Conservation (phyloP, 2,888 invertebrate genomes). For the Agriopis leucophaearia region DNA sequence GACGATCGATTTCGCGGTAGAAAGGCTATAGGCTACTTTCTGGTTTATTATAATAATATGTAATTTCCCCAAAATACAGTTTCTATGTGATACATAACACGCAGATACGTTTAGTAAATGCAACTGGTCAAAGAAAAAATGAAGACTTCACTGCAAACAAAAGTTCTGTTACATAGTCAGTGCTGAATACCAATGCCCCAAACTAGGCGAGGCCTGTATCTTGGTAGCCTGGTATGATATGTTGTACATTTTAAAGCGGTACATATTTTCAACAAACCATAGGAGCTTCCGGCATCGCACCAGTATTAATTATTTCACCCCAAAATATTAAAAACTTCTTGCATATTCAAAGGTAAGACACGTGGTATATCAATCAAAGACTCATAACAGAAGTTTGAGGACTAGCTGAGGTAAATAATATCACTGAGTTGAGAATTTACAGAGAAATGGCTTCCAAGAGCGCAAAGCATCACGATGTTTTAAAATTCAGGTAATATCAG, state of each 20-base stretch:
- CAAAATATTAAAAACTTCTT: conserved; percentile 30
- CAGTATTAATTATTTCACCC: conserved; percentile 33
- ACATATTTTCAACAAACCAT: neutral
- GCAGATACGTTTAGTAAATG: too few species aligned
- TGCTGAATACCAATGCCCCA: too few species aligned
- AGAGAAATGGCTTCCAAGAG: neutral
- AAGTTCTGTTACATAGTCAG: too few species aligned
- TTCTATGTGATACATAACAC: too few species aligned
- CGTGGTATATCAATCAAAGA: conserved; percentile 57
- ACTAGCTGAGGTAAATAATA: conserved; percentile 74
- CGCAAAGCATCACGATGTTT: neutral
- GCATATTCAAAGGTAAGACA: conserved; percentile 52
- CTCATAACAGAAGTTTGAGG: conserved; percentile 49
- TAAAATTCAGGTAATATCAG: too few species aligned
- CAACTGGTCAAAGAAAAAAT: too few species aligned
- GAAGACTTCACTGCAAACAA: too few species aligned
- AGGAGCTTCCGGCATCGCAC: conserved; percentile 26
- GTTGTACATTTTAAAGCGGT: neutral
- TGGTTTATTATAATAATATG: too few species aligned
- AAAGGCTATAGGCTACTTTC: too few species aligned
- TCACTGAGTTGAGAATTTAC: conserved; percentile 27
- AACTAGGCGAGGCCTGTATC: too few species aligned
- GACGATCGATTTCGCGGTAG: too few species aligned
- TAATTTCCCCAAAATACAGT: too few species aligned
- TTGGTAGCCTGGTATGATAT: neutral